Evolutionary conservation across 2,888 invertebrate genomes (phyloP), one percentile per base, ranked within the genome.

Genomic region (Trichopoda pennipes): DNA sequence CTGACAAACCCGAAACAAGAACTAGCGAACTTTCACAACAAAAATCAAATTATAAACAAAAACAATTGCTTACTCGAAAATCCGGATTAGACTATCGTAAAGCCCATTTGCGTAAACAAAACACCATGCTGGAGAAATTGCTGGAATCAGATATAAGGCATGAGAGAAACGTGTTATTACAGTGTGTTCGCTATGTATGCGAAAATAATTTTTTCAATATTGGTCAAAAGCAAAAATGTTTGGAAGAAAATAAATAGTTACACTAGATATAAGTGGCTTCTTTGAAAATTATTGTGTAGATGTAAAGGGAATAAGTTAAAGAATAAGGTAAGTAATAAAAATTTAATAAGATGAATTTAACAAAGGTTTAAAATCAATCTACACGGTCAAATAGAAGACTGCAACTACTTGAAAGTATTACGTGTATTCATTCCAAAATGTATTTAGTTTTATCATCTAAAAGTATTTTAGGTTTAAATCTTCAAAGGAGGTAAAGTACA

Each of bases 101-200:
- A 35, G 70, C 88, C 0, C 86, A 87, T 2, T 64, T 84, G 14
- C 85, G 87, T 0, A 87, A 85, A 8, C 90, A 89, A 55, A 91
- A 89, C 53, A 94, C 94, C 16, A 91, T 96, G 84, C 91, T 96
- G 66, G 94, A 95, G 86, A 95, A 94, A 88, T 90, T 98, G 32
- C 91, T 98, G 73, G 93, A 93, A 63, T 93, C 93, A 76, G 96
- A 97, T 89, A 96, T 98, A 85, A 92, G 94, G 83, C 95, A 96
- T 86, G 98, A 98, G 91, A 92, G 98, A 69, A 98, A 98, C 91
- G 92, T 96, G 60, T 92, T 98, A 64, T 92, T 97, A 38, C 98
- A 98, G 89, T 98, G 97, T 92, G 94, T 98, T 44, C 94, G 95
- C 85, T 94, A 94, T 92, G 94, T 97, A 64, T 94, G 95, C 38